Conservation (phyloP, 2,888 invertebrate species). For the Sinhomidia bicolor region DNA sequence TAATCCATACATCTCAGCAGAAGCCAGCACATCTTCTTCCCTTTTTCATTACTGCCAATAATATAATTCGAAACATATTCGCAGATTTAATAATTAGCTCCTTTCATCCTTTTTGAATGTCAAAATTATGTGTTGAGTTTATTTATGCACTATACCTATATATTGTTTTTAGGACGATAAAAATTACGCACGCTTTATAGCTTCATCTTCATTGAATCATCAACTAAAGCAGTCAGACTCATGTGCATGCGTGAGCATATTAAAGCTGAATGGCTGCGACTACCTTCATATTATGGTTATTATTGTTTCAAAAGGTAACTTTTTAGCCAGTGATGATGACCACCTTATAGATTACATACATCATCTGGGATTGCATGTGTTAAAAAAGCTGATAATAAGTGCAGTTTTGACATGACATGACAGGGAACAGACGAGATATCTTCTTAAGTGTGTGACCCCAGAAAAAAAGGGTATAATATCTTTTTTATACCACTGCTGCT, state of each 20-base stretch:
- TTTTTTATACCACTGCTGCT: too few species aligned
- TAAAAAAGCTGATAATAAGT: constrained; percentile 52
- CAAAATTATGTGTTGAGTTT: constrained; percentile 55
- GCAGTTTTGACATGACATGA: constrained; percentile 71
- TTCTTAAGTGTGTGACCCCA: constrained; percentile 46
- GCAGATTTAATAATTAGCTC: constrained; percentile 70
- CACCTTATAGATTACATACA: constrained; percentile 57
- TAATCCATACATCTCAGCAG: neutral
- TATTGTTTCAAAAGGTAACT: too few species aligned
- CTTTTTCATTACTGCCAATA: neutral
- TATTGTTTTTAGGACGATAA: too few species aligned
- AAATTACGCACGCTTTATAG: constrained; percentile 29
- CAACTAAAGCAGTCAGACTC: constrained; percentile 37
- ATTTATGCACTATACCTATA: constrained; percentile 34
- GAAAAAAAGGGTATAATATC: constrained; percentile 21
- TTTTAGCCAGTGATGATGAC: constrained; percentile 36
- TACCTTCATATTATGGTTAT: neutral
- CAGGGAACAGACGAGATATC: constrained; percentile 65
- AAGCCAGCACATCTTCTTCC: neutral
- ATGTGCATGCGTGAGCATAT: constrained; percentile 45
- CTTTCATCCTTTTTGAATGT: constrained; percentile 57
- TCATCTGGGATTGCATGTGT: constrained; percentile 68
- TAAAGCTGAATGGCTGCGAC: neutral
- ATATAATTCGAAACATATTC: constrained; percentile 58
- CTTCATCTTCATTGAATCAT: constrained; percentile 55